Base-by-base conservation (phyloP, 2,113 vertebrate genomes). In the Coreoperca whiteheadi region DNA sequence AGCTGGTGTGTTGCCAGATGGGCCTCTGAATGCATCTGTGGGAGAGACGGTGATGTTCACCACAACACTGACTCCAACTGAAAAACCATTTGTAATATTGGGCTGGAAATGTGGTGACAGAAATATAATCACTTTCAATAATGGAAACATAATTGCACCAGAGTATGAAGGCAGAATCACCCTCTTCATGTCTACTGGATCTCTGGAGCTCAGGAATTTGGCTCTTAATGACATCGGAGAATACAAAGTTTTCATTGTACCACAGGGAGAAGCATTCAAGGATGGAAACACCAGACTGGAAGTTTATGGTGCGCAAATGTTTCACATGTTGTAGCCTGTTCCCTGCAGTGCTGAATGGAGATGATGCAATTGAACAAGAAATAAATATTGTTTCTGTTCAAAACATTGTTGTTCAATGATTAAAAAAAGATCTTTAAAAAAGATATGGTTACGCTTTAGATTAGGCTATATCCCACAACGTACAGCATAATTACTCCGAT, bases 151-250 rank as follows among this genome's bases (percentile, higher is more conserved):
- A 21, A 51, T 8, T 51, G 50, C 2, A 4, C 32, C 34, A 37
- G 83, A 0, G 23, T 84, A 72, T 81, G 2, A 61, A 57, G 61
- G 0, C 78, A 85, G 71, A 83, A 28, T 79, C 54, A 71, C 8
- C 6, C 7, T 88, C 3, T 43, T 84, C 61, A 15, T 0, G 0
- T 67, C 3, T 57, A 88, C 76, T 74, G 86, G 60, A 43, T 90
- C 92, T 85, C 80, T 93, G 79, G 83, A 86, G 84, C 89, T 93
- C 84, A 66, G 72, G 20, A 59, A 60, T 51, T 77, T 93, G 68
- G 5, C 63, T 69, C 9, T 80, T 3, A 18, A 0, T 46, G 93
- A 94, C 48, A 68, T 2, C 63, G 92, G 91, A 83, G 1, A 1
- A 1, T 94, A 91, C 68, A 0, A 0, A 1, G 37, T 93, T 16